A percentile compares a stretch with the other conserved stretches of the same genome.
Conservation (phyloP, 2,113 vertebrate species). For the Rafetus swinhoei region DNA sequence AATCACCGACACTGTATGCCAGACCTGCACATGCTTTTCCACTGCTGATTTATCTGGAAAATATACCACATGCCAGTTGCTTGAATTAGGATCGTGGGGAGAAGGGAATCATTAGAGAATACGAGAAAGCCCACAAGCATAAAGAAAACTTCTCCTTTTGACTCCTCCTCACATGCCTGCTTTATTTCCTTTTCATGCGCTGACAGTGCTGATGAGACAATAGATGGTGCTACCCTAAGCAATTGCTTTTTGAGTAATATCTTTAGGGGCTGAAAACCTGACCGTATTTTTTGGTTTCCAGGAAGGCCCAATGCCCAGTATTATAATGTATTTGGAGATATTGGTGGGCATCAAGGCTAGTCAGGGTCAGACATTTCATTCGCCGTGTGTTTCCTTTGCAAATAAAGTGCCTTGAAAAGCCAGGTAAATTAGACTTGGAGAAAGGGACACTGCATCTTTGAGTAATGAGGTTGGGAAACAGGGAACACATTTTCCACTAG, state of each 20-base stretch:
- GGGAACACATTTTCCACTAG: constrained; percentile 81
- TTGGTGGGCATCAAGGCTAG: background rate
- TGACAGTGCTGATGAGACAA: background rate
- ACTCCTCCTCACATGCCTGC: background rate
- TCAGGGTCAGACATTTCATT: background rate
- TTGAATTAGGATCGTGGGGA: constrained; percentile 70
- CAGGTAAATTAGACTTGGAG: constrained; percentile 76
- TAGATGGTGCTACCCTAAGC: background rate
- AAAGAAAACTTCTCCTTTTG: constrained; percentile 65
- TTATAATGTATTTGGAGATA: accelerated
- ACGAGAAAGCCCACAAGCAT: constrained; percentile 45
- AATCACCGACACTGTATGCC: constrained; percentile 37
- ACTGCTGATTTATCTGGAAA: constrained; percentile 63
- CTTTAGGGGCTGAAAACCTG: background rate
- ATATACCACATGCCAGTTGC: constrained; percentile 63
- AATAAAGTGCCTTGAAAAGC: constrained; percentile 28
- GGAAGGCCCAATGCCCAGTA: background rate
- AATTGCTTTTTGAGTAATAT: constrained; percentile 11
- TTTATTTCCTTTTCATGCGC: constrained; percentile 23
- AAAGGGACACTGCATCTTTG: constrained; percentile 76
- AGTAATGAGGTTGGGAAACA: constrained; percentile 82
- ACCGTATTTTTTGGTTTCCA: background rate
- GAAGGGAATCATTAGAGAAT: constrained; percentile 69
- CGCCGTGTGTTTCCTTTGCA: constrained; percentile 1
- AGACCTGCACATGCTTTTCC: constrained; percentile 42